Evolutionary conservation across 2,888 invertebrate genomes (phyloP).

Genomic region (Myopa tessellatipennis): DNA sequence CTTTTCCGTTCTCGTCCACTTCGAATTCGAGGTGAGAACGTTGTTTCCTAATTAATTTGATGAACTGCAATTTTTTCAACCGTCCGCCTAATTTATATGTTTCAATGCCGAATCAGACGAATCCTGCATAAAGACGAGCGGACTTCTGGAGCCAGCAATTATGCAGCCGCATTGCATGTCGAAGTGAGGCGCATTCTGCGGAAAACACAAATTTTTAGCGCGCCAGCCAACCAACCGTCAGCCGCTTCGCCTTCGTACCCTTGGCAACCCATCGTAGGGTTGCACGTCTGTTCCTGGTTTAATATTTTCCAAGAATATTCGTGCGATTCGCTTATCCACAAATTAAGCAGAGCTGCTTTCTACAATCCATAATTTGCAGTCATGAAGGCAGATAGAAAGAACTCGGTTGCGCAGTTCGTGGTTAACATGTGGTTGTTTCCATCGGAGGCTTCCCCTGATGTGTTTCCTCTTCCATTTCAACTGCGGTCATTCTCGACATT

Average conservation of each 20-base stretch:
- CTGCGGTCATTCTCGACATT: not conserved
- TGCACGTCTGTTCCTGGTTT: not conserved
- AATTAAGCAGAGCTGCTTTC: not conserved
- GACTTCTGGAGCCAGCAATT: conserved; percentile 23
- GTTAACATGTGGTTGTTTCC: not conserved
- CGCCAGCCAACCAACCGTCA: too few relatives aligned
- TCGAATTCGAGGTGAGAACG: not conserved
- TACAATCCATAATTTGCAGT: not conserved
- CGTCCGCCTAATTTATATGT: not conserved
- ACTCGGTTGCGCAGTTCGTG: not conserved
- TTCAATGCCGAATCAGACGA: not conserved
- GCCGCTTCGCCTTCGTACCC: too few relatives aligned
- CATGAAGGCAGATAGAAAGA: conserved; percentile 8
- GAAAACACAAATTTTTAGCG: not conserved
- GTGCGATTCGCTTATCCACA: conserved; percentile 13
- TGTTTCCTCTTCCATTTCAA: not conserved
- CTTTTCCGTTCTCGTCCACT: too few relatives aligned
- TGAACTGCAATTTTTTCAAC: not conserved
- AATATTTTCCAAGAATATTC: conserved; percentile 10
- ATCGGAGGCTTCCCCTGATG: not conserved
- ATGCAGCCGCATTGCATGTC: conserved; percentile 49
- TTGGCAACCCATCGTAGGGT: too few relatives aligned
- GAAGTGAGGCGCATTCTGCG: conserved; percentile 40
- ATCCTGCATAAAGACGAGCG: conserved; percentile 14
- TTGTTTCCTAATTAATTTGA: not conserved